Conservation (phyloP, 2,888 invertebrate species). For the Ephialtes manifestator region DNA sequence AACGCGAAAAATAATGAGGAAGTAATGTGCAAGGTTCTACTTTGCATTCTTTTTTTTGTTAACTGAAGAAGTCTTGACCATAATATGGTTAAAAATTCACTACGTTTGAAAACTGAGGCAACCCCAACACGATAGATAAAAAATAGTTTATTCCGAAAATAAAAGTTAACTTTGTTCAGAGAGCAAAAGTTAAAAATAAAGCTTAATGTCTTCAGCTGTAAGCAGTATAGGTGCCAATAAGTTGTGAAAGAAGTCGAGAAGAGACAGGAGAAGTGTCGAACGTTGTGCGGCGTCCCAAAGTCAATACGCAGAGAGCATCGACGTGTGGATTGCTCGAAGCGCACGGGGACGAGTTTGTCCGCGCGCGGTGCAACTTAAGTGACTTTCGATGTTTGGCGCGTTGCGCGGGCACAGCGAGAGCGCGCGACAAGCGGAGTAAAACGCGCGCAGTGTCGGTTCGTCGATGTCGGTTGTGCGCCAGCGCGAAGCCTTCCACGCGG, state of each 20-base stretch:
- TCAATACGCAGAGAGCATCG: constrained; percentile 56
- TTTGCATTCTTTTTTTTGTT: too few species aligned
- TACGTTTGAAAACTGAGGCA: not conserved
- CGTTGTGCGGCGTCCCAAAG: constrained; percentile 59
- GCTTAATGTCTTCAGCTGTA: not conserved
- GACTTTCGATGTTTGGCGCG: constrained; percentile 84
- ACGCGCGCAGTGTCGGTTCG: constrained; percentile 68
- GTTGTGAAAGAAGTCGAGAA: not conserved
- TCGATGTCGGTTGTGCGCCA: constrained; percentile 50
- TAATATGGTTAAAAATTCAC: not conserved
- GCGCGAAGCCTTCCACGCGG: constrained; percentile 36
- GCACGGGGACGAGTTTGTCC: constrained; percentile 57
- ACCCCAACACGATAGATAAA: not conserved
- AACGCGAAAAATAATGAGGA: too few species aligned
- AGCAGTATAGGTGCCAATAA: not conserved
- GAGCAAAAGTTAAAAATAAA: not conserved
- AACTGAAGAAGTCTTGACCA: not conserved
- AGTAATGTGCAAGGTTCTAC: too few species aligned
- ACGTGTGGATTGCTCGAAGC: constrained; percentile 54
- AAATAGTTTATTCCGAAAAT: not conserved
- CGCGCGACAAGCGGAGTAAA: constrained; percentile 63
- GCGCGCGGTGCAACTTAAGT: constrained; percentile 83
- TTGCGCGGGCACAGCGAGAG: constrained; percentile 66
- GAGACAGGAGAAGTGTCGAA: constrained; percentile 29
- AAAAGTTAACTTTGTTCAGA: not conserved